Evolutionary conservation across 2,113 vertebrate species (phyloP), one percentile per base, ranked within the genome.

Genomic region (Taurulus bubalis): DNA sequence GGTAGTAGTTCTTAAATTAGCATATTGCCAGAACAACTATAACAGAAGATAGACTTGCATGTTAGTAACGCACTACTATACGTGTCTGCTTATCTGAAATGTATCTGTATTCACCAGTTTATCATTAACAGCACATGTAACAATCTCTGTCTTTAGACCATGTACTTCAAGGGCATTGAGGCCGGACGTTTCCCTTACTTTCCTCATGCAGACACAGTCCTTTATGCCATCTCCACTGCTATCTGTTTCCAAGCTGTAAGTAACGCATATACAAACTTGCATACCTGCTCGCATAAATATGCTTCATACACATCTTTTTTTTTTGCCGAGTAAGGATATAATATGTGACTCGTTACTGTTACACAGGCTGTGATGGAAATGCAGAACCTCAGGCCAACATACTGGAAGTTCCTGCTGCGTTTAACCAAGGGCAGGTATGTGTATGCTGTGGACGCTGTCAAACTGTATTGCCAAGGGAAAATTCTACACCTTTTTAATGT

Each of bases 151-250:
- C 66, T 56, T 42, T 83, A 99, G 98, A 97, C 97, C 0, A 92
- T 99, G 90, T 99, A 99, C 93, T 99, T 99, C 92, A 99, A 99
- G 94, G 98, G 98, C 78, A 99, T 99, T 14, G 97, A 99, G 93
- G 95, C 98, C 5, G 98, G 98, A 62, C 96, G 94, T 30, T 96
- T 97, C 85, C 98, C 98, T 3, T 99, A 99, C 93, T 97, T 99
- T 75, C 96, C 98, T 58, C 96, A 99, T 14, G 98, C 98, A 24
- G 98, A 99, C 92, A 99, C 96, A 4, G 49, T 99, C 87, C 96
- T 99, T 75, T 99, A 99, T 72, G 96, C 97, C 90, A 91, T 99
- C 88, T 99, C 98, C 62, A 99, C 98, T 2, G 98, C 98, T 0
- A 97, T 99, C 93, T 99, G 98, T 92, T 99, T 99, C 92, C 98